Percentiles rank a stretch among this genome's conserved stretches.
Evolutionary conservation across 2,888 invertebrate species (phyloP).

Genomic region (Caenorhabditis afra): DNA sequence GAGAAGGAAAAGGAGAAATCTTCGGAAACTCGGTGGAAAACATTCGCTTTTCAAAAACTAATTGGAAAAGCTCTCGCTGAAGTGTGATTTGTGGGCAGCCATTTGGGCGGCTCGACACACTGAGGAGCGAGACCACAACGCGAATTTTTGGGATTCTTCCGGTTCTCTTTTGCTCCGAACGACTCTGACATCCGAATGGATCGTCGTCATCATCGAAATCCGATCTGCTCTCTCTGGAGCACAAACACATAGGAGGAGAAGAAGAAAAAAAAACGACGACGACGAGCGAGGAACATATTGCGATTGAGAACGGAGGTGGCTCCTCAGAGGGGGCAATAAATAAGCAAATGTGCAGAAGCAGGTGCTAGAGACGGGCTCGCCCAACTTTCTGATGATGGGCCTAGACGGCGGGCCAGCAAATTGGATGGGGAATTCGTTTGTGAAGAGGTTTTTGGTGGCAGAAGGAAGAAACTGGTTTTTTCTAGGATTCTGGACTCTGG

Average conservation of each 20-base stretch:
- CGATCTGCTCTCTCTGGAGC: background rate
- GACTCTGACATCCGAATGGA: too few relatives aligned
- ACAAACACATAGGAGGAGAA: background rate
- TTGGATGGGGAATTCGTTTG: conserved; percentile 19
- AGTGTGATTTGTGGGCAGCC: conserved; percentile 36
- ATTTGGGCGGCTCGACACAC: conserved; percentile 2
- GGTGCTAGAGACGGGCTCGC: conserved; percentile 16
- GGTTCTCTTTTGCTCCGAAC: too few relatives aligned
- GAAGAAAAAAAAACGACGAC: background rate
- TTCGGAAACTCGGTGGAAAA: conserved; percentile 10
- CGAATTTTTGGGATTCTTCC: too few relatives aligned
- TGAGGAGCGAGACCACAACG: background rate
- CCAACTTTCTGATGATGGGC: conserved; percentile 42
- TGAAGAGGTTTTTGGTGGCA: too few relatives aligned
- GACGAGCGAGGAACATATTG: conserved; percentile 21
- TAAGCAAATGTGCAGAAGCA: conserved; percentile 58
- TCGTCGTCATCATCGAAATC: too few relatives aligned
- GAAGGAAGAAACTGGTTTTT: too few relatives aligned
- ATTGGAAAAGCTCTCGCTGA: conserved; percentile 8
- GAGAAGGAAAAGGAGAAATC: background rate
- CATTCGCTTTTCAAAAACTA: conserved; percentile 12
- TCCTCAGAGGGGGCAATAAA: conserved; percentile 41
- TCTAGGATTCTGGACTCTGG: too few relatives aligned
- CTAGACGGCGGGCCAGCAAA: conserved; percentile 23
- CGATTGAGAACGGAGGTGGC: conserved; percentile 17